These are phyloP conservation scores for Laupala kohalensis DNA, from an alignment of 1,140 invertebrate genomes.

Conservation along the genomic window DNA sequence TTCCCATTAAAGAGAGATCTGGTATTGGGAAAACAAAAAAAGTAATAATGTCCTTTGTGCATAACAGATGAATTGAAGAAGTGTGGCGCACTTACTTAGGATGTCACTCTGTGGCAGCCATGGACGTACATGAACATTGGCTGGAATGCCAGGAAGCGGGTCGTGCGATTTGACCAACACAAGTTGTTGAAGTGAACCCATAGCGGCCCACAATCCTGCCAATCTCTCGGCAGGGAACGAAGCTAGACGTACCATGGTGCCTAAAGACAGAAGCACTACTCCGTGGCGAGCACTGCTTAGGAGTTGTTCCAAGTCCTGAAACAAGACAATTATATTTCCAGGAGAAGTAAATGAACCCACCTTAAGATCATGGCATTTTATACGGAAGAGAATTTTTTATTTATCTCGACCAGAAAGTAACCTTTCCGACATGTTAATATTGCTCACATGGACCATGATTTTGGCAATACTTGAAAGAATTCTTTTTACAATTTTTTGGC, in stretches of 20 bases:
- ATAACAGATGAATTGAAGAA: neutral
- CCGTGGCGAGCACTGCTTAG: conserved; percentile 22
- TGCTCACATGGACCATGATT: too few species aligned
- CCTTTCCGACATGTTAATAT: too few species aligned
- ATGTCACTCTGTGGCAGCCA: conserved; percentile 51
- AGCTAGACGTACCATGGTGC: conserved; percentile 21
- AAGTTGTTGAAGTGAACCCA: conserved; percentile 29
- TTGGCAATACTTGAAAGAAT: too few species aligned
- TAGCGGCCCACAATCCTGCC: conserved; percentile 21
- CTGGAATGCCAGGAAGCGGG: conserved; percentile 31
- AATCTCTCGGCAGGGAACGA: conserved; percentile 19
- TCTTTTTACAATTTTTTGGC: too few species aligned
- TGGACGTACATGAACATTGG: conserved; percentile 41
- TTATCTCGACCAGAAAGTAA: too few species aligned
- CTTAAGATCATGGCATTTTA: too few species aligned
- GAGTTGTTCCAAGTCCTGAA: conserved; percentile 18
- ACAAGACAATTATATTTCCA: too few species aligned
- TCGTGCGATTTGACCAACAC: conserved; percentile 42
- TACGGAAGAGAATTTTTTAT: too few species aligned
- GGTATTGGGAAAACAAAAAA: too few species aligned
- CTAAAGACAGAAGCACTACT: conserved; percentile 27
- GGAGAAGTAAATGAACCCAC: too few species aligned
- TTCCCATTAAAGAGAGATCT: too few species aligned
- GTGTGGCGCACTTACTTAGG: conserved; percentile 36
- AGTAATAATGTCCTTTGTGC: too few species aligned